Evolutionary conservation across 1,140 invertebrate genomes (phyloP).

Genomic region (Eueides isabella): DNA sequence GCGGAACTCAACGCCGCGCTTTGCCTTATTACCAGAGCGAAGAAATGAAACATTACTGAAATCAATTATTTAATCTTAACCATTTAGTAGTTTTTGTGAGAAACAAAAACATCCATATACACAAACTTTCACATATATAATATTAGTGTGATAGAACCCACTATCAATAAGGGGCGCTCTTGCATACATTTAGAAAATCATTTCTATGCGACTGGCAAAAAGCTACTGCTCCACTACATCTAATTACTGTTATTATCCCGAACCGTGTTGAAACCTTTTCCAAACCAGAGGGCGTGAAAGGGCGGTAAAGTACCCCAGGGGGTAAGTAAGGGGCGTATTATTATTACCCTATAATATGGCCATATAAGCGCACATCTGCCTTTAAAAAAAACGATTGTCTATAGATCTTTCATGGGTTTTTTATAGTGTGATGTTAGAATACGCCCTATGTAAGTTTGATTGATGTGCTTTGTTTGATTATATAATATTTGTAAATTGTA

Average conservation of each 20-base stretch:
- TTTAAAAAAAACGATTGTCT: slow-evolving; percentile 50
- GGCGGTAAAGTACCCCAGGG: slow-evolving; percentile 48
- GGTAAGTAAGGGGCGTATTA: slow-evolving; percentile 46
- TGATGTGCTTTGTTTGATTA: slow-evolving; percentile 7
- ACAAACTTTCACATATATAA: no score
- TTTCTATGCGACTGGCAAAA: slow-evolving; percentile 15
- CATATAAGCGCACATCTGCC: slow-evolving; percentile 51
- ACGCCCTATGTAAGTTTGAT: slow-evolving; percentile 4
- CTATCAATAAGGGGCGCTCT: neutral
- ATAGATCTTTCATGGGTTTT: slow-evolving; percentile 38
- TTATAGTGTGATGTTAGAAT: slow-evolving; percentile 25
- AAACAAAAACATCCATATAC: no score
- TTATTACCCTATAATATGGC: slow-evolving; percentile 42
- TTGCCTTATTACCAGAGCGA: no score
- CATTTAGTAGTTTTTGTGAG: no score
- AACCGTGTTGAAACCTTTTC: slow-evolving; percentile 46
- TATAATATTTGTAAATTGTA: neutral
- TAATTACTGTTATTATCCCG: slow-evolving; percentile 58
- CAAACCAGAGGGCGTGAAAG: slow-evolving; percentile 45
- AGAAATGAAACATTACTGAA: no score
- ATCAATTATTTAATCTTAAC: no score
- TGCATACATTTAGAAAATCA: neutral
- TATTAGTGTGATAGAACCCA: no score
- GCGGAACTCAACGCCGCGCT: no score
- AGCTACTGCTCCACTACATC: slow-evolving; percentile 45